A percentile compares a stretch with the other conserved stretches of the same genome.
Conservation (phyloP, 1,140 invertebrate species). For the Mamestra configurata region DNA sequence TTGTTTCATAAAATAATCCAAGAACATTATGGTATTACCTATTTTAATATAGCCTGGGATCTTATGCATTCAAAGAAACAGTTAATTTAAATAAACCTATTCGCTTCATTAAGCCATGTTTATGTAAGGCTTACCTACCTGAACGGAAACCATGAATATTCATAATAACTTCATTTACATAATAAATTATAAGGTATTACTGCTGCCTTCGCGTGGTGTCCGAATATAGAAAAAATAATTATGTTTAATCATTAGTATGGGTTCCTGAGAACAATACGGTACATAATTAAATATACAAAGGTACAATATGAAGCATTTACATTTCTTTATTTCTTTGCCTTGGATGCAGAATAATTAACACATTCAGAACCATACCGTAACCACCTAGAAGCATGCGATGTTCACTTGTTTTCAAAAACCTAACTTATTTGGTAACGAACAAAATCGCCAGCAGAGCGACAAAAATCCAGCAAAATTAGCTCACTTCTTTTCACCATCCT, state of each 20-base stretch:
- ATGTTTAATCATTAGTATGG: neutral
- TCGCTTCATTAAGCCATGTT: constrained; percentile 12
- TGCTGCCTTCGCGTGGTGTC: neutral
- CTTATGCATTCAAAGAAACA: constrained; percentile 16
- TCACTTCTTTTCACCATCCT: too few relatives aligned
- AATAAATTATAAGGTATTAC: constrained; percentile 2
- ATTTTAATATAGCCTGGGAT: neutral
- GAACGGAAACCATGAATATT: constrained; percentile 38
- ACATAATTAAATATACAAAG: neutral
- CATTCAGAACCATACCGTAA: neutral
- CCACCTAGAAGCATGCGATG: neutral
- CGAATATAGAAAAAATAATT: neutral
- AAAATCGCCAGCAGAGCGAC: too few relatives aligned
- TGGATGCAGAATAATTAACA: neutral
- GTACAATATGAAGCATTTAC: neutral
- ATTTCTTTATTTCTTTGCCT: neutral
- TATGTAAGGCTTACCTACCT: constrained; percentile 26
- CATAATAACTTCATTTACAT: constrained; percentile 33
- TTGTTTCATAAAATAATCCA: too few relatives aligned
- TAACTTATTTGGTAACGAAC: too few relatives aligned
- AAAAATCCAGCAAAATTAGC: too few relatives aligned
- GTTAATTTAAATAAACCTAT: constrained; percentile 29
- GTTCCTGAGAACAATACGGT: neutral
- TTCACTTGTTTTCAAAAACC: too few relatives aligned
- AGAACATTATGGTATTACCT: too few relatives aligned